phyloP scores from a whole-genome alignment of 2,113 vertebrate genomes.

The Gallinago undulata region DNA sequence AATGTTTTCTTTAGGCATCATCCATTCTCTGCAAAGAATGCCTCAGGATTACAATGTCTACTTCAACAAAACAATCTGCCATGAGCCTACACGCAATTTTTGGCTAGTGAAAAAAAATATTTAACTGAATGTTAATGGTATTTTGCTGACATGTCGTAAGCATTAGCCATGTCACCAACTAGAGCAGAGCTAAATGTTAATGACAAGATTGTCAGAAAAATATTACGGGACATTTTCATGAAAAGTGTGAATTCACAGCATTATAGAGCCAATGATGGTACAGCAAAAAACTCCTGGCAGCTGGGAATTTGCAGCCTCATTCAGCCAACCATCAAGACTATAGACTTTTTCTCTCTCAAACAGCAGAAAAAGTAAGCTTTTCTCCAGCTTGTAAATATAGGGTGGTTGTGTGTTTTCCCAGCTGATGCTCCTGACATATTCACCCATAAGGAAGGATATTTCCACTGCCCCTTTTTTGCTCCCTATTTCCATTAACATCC shows the following conservation, averaged over 20 bases:
- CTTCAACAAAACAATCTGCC: background rate
- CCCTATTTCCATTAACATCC: background rate
- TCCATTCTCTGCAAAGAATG: background rate
- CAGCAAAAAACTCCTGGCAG: background rate
- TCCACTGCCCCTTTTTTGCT: background rate
- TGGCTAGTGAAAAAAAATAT: background rate
- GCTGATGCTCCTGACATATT: background rate
- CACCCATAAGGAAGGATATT: background rate
- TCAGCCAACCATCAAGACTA: background rate
- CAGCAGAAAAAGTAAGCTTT: background rate
- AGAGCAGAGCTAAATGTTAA: background rate
- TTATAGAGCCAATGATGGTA: background rate
- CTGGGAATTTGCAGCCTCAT: background rate
- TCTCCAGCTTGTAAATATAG: background rate
- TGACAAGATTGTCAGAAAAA: background rate
- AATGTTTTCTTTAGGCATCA: background rate
- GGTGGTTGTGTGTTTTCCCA: background rate
- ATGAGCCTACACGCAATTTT: background rate
- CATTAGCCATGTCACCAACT: background rate
- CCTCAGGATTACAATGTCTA: background rate
- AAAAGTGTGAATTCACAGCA: background rate
- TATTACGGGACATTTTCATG: background rate
- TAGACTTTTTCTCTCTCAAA: background rate
- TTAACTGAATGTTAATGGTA: background rate
- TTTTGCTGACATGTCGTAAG: background rate